Conservation (phyloP, 2,888 invertebrate species). For the Tetropium fuscum region DNA sequence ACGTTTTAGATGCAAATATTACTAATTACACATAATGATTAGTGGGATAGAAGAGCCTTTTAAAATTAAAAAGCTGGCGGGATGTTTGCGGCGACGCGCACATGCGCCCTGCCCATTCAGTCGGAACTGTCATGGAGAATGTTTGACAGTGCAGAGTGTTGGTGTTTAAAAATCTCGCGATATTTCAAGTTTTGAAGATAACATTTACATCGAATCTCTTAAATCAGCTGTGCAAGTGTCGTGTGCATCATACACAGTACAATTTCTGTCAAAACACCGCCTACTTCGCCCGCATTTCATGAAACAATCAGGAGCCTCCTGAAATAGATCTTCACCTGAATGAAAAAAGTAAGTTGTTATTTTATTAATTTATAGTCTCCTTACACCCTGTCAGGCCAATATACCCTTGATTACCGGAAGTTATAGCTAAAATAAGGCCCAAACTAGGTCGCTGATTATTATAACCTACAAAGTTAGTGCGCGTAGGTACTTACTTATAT, state of each 20-base stretch:
- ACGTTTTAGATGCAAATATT: constrained; percentile 33
- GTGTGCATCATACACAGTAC: constrained; percentile 43
- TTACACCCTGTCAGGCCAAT: background rate
- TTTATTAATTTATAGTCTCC: constrained; percentile 28
- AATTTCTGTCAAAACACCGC: constrained; percentile 52
- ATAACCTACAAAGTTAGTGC: constrained; percentile 13
- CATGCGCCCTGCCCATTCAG: constrained; percentile 45
- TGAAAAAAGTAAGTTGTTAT: constrained; percentile 42
- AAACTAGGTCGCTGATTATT: background rate
- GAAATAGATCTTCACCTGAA: constrained; percentile 49
- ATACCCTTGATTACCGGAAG: background rate
- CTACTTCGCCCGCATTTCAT: constrained; percentile 34
- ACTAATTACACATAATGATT: constrained; percentile 35
- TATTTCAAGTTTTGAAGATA: constrained; percentile 59
- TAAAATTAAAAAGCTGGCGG: constrained; percentile 43
- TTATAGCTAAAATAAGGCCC: background rate
- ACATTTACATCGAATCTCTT: constrained; percentile 54
- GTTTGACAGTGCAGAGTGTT: constrained; percentile 63
- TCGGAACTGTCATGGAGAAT: constrained; percentile 63
- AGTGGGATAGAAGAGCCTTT: constrained; percentile 24
- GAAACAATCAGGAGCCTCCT: constrained; percentile 46
- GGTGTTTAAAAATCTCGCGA: constrained; percentile 62
- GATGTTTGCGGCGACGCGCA: constrained; percentile 38
- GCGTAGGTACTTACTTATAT: background rate
- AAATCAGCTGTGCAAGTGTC: constrained; percentile 54